phyloP scores from a whole-genome alignment of 2,888 invertebrate genomes.

The Aphelenchoides bicaudatus region DNA sequence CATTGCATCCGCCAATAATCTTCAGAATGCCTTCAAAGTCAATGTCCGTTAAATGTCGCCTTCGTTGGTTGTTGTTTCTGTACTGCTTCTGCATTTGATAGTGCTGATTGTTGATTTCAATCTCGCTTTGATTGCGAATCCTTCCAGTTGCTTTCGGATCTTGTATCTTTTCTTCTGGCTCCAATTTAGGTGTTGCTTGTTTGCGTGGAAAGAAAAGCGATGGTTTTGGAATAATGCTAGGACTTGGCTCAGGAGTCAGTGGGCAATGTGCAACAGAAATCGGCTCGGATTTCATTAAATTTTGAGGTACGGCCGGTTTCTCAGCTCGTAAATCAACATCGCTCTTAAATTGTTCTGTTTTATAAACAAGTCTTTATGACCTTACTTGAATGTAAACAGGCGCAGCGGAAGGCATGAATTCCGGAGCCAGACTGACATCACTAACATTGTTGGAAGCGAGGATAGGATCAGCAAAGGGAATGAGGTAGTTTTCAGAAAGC shows the following conservation, averaged over 20 bases:
- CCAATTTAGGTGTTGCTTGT: background rate
- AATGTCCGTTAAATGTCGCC: constrained; percentile 51
- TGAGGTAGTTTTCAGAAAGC: no score
- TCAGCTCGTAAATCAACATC: constrained; percentile 3
- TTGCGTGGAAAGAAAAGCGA: background rate
- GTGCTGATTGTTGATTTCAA: constrained; percentile 19
- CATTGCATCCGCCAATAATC: constrained; percentile 57
- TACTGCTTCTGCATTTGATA: constrained; percentile 35
- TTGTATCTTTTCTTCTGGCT: constrained; percentile 7
- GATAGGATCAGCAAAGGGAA: no score
- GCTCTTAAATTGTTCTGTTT: background rate
- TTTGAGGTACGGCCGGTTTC: background rate
- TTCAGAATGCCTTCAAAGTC: constrained; percentile 60
- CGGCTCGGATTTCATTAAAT: constrained; percentile 15
- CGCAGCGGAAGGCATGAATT: no score
- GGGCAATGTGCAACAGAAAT: background rate
- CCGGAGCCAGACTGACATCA: no score
- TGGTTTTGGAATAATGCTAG: background rate
- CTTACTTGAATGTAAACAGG: constrained; percentile 5
- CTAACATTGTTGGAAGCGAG: no score
- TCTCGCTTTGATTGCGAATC: constrained; percentile 11
- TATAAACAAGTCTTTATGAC: background rate
- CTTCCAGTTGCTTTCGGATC: constrained; percentile 13
- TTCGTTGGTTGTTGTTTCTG: constrained; percentile 28
- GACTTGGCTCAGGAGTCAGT: background rate